Percentiles rank a stretch among this genome's conserved stretches.
Evolutionary conservation across 2,797 vertebrate species (phyloP).

Genomic region (Lemur catta): DNA sequence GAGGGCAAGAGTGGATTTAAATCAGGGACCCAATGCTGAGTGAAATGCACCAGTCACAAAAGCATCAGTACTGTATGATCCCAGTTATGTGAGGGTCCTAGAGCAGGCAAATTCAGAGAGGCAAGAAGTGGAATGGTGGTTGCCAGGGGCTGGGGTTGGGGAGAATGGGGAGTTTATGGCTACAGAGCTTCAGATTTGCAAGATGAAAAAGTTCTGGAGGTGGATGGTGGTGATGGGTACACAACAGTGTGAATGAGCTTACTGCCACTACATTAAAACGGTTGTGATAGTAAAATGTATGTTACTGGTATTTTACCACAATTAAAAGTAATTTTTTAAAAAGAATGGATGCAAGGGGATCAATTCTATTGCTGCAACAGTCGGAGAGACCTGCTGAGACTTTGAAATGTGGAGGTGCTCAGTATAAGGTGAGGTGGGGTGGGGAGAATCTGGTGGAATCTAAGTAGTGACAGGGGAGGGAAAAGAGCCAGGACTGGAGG

Average conservation of each 20-base stretch:
- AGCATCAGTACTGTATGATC: not conserved
- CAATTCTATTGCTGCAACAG: not conserved
- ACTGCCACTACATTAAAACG: no score
- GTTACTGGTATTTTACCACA: not conserved
- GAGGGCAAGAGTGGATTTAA: not conserved
- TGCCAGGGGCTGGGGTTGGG: no score
- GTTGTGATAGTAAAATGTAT: not conserved
- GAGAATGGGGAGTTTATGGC: fast-evolving
- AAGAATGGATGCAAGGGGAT: not conserved
- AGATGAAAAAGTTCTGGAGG: not conserved
- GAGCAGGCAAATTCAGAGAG: not conserved
- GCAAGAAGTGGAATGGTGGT: not conserved
- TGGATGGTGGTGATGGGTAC: fast-evolving
- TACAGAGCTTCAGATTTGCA: not conserved
- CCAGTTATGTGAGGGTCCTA: not conserved
- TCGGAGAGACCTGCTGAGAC: not conserved
- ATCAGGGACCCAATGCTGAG: no score
- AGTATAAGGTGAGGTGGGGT: not conserved
- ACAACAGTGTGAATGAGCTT: fast-evolving
- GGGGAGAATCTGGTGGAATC: not conserved
- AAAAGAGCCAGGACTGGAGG: not conserved
- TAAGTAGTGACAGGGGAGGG: not conserved
- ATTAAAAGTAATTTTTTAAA: not conserved
- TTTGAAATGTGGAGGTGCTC: no score
- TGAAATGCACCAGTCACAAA: not conserved